A percentile compares a stretch with the other conserved stretches of the same genome.
Conservation (phyloP, 1,140 invertebrate species). For the Gerris buenoi region DNA sequence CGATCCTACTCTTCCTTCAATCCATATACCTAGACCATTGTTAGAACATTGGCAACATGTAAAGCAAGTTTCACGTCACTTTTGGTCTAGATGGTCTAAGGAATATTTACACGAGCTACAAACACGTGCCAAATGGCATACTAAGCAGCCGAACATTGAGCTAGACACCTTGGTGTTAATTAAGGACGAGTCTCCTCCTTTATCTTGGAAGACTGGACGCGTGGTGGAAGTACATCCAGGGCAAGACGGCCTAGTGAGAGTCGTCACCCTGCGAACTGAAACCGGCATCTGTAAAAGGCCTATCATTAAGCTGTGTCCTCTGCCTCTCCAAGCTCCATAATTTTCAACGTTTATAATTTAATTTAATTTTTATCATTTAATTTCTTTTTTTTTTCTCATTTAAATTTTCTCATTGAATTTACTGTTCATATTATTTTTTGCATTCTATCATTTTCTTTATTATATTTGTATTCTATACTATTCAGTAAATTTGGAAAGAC, state of each 20-base stretch:
- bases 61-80: conserved; percentile 18
- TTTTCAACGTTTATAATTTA: no score
- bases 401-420: no score
- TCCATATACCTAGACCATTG: conserved; percentile 12
- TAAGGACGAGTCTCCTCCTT: conserved; percentile 23
- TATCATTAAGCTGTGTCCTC: conserved; percentile 16
- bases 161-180: conserved; percentile 20
- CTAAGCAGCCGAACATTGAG: not conserved
- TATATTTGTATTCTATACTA: no score
- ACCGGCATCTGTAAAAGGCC: conserved; percentile 19
- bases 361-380: no score
- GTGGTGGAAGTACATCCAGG: conserved; percentile 23
- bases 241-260: conserved; percentile 21
- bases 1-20: conserved; percentile 14
- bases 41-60: conserved; percentile 18
- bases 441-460: no score
- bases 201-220: conserved; percentile 26
- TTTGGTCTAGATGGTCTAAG: conserved; percentile 27
- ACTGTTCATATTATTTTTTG: no score
- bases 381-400: no score
- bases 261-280: conserved; percentile 20
- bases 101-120: conserved; percentile 26
- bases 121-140: conserved; percentile 23
- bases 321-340: no score
- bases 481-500: no score